A percentile compares a stretch with the other conserved stretches of the same genome.
phyloP scores from a whole-genome alignment of 2,888 invertebrate genomes.

The Drosophila algonquin region DNA sequence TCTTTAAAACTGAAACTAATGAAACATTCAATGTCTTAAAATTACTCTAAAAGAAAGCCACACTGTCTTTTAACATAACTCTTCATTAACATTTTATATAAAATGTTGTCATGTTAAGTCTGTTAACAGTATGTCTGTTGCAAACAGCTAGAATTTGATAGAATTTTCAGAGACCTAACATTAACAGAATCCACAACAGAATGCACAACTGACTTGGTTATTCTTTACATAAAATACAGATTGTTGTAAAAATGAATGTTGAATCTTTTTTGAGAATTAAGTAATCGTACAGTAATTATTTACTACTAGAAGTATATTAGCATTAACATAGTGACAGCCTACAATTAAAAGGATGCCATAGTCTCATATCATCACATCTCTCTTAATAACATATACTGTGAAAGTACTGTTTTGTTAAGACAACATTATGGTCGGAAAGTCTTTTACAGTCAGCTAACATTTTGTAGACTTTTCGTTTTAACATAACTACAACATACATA shows the following conservation, averaged over 20 bases:
- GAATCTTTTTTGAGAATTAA: background rate
- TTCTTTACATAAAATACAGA: background rate
- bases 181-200: background rate
- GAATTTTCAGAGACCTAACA: background rate
- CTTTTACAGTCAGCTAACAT: conserved; percentile 18
- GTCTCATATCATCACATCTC: too few species aligned
- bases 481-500: background rate
- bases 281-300: background rate
- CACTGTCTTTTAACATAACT: background rate
- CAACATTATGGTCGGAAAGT: background rate
- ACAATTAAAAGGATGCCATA: too few species aligned
- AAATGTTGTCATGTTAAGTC: background rate
- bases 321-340: too few species aligned
- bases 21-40: background rate
- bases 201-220: background rate
- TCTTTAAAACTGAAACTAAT: background rate
- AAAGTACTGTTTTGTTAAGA: conserved; percentile 6
- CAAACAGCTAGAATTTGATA: background rate
- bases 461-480: conserved; percentile 61
- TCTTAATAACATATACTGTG: conserved; percentile 15
- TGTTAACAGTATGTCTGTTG: background rate
- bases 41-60: too few species aligned
- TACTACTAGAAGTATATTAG: too few species aligned
- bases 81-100: background rate
- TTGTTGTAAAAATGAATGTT: background rate